Base-by-base conservation (phyloP, 2,888 invertebrate genomes). In the Dasypolia templi region DNA sequence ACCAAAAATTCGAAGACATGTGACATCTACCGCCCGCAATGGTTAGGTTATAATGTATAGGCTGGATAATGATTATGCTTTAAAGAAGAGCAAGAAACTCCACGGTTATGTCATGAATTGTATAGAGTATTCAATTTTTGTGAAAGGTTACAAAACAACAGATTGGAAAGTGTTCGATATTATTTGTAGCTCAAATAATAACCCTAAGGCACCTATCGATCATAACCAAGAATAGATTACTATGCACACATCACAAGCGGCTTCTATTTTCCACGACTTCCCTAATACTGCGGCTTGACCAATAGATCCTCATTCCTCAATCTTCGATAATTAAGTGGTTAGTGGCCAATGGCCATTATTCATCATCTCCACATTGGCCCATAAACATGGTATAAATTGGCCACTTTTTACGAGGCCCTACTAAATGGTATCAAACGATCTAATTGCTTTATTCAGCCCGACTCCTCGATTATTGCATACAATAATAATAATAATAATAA, bases 351-450 rank as follows among this genome's bases (percentile, higher is more conserved):
- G n/a, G n/a, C 73, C 69, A 79, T 79, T 84, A 69, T 72, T 79
- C 73, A 76, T 76, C 73, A 63, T 74, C 65, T 71, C 7, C 62
- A 69, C 64, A 55, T 42, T 42, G 55, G 32, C 72, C 63, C 80
- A 72, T 86, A 77, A 85, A 75, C 72, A 72, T 71, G 62, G 35
- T 71, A 53, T 75, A 80, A 83, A 87, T 83, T 78, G 79, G 58
- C 77, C 55, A 67, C 63, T 56, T 81, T n/a, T 84, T 87, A 81
- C 79, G 79, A 79, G 66, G 80, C 68, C 63, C 70, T 63, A 79
- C 81, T 84, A 86, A 87, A 85, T 86, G 82, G 71, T 87, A 87
- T 87, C 88, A 81, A 68, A 70, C 67, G 64, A 87, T 87, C 86
- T 84, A 87, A 87, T 85, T 85, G 85, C 86, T 87, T 82, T 86